Evolutionary conservation across 2,797 vertebrate species (phyloP), one percentile per base, ranked within the genome.

Genomic region (Pygocentrus nattereri): DNA sequence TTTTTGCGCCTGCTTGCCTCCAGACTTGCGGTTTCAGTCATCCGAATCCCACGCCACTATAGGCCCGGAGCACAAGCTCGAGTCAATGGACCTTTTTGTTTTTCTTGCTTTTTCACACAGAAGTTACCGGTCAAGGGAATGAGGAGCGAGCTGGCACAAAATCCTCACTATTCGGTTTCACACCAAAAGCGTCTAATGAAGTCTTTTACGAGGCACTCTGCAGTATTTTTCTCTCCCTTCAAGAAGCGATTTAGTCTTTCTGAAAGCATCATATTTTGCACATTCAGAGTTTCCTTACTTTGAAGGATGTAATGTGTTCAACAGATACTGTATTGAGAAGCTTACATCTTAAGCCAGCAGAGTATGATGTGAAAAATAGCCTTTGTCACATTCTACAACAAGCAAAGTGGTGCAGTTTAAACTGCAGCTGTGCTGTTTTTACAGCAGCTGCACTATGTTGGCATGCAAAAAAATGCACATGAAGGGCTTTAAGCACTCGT

Each of bases 1-100:
- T 65, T 73, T 30, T 30, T 49, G n/a, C 44, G 25, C 58, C 13
- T 62, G 68, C 59, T 74, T 54, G 68, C 59, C 67, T 47, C 68
- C 78, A 80, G 78, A 69, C 47, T 23, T 82, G 50, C 52, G 80
- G 76, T 79, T 83, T 54, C 6, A 61, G 58, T 59, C 69, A 31
- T 38, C 31, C 13, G 75, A 70, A 52, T 69, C 56, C 58, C 71
- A 68, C 44, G 54, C 85, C 44, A 76, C 41, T 34, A 67, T 3
- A 4, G 56, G 58, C 62, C 76, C 23, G 74, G 56, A 64, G 34
- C 58, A 54, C 68, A 49, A 41, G 68, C 73, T 49, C 56, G 38
- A 83, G 31, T 84, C 77, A 78, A 69, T 65, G 21, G 34, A 13
- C n/a, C 80, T 70, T 80, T 80, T 76, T 64, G 56, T 65, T 79